Base-by-base conservation (phyloP, 2,797 vertebrate genomes). In the Pipistrellus pipistrellus region DNA sequence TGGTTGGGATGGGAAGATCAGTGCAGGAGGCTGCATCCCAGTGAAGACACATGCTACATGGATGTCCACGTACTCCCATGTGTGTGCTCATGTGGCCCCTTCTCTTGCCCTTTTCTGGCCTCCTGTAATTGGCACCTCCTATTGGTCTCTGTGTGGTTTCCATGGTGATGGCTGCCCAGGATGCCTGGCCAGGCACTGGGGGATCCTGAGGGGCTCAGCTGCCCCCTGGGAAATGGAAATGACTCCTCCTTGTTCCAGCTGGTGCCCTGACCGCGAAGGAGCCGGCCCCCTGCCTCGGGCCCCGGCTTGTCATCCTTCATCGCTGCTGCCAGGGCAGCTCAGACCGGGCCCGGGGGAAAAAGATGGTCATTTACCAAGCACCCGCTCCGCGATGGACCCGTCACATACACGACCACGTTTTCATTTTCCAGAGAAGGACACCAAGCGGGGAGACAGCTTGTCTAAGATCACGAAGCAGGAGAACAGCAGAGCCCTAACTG, bases 11-110 rank as follows among this genome's bases (percentile, higher is more conserved):
- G 71, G 38, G 46, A 55, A 85, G 78, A 32, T 27, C 6, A 13
- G 1, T 5, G 1, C 1, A 41, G 9, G 10, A 48, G 68, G 11
- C 2, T 23, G 66, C 2, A 0, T 55, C 30, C 15, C 18, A 7
- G 1, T 0, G 15, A 85, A 30, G 32, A 12, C 25, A 20, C 20
- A 12, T 1, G 55, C 30, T 14, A 13, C n/a, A 6, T 0, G 12
- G 23, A 18, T 14, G 44, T 12, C 12, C 27, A 17, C 0, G 2
- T 4, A 1, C 10, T 38, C 20, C 6, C 46, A 4, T 6, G 27
- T 4, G 23, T 15, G 35, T 15, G 13, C 1, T 2, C 0, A 0
- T 2, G 25, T 12, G 44, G 68, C 17, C n/a, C 53, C 55, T 66
- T 82, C 35, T 51, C 18, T 21, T 14, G 9, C 11, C 57, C 57